Conservation (phyloP, 2,113 vertebrate genomes). For the Trichechus manatus region DNA sequence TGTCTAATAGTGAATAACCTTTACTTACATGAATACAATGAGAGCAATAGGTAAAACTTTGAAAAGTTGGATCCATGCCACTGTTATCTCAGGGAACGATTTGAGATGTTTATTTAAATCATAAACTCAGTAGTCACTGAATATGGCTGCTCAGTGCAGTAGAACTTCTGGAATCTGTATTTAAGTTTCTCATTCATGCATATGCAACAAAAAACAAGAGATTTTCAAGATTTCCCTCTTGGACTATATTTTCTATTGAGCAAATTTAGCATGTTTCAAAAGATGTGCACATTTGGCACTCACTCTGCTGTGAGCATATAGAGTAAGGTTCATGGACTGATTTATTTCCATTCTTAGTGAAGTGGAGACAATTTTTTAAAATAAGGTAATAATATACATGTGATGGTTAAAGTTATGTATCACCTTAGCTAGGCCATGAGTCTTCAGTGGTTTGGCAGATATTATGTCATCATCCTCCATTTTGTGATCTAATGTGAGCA, state of each 20-base stretch:
- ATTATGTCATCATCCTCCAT: no score
- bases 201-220: background rate
- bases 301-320: background rate
- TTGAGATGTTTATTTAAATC: background rate
- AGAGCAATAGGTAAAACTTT: background rate
- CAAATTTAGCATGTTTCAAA: background rate
- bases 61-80: background rate
- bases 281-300: background rate
- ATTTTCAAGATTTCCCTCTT: background rate
- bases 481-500: no score
- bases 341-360: constrained; percentile 30
- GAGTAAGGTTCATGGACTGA: background rate
- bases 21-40: background rate
- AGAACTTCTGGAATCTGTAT: background rate
- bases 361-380: background rate
- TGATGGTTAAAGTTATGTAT: no score
- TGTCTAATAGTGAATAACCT: background rate
- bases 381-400: background rate
- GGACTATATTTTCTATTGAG: background rate
- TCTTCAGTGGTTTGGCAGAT: no score
- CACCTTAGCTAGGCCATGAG: no score
- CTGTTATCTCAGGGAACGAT: background rate
- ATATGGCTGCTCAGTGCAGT: background rate
- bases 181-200: background rate
- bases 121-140: background rate